These are phyloP conservation scores for Oxystoma pomonae DNA, from an alignment of 2,888 invertebrate genomes.

Conservation along the genomic window DNA sequence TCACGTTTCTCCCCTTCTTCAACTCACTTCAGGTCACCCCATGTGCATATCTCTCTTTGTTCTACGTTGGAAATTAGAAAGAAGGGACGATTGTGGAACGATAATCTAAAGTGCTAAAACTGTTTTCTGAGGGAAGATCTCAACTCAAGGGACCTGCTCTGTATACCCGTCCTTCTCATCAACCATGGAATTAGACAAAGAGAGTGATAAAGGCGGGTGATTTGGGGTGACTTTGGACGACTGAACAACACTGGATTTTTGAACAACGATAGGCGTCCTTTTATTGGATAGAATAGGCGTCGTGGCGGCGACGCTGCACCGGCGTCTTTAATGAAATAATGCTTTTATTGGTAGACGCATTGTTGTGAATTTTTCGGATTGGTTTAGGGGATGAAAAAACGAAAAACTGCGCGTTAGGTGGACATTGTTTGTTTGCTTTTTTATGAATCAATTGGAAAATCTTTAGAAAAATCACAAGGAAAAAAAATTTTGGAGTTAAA, in stretches of 20 bases:
- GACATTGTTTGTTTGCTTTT: no score
- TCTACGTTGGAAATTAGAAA: background rate
- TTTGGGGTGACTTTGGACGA: background rate
- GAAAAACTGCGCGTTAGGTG: no score
- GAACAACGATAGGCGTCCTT: background rate
- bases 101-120: no score
- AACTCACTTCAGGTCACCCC: background rate
- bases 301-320: conserved; percentile 43
- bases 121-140: no score
- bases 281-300: conserved; percentile 33
- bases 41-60: background rate
- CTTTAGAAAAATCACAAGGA: no score
- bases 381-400: no score
- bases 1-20: background rate
- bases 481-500: no score
- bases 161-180: no score
- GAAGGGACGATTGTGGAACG: background rate
- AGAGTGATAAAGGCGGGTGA: background rate
- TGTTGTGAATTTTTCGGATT: conserved; percentile 21
- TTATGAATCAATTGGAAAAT: no score
- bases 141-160: no score
- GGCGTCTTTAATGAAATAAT: conserved; percentile 37
- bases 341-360: conserved; percentile 38
- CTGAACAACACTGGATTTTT: background rate
- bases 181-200: no score